Base-by-base conservation (phyloP, 2,113 vertebrate species). In the Sapajus apella region DNA sequence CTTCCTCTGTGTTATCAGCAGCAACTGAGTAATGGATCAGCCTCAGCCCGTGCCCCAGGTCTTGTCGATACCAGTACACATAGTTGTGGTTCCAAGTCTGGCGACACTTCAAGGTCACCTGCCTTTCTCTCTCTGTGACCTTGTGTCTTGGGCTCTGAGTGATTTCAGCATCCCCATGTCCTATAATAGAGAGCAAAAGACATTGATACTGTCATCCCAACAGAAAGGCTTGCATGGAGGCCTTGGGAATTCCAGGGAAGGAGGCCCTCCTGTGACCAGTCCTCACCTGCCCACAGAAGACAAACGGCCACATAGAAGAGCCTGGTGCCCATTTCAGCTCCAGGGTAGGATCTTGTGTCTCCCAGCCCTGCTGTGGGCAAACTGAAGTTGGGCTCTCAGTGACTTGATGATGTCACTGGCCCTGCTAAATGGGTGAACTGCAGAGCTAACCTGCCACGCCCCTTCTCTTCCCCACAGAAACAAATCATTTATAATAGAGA, bases 31-130 rank as follows among this genome's bases (percentile, higher is more conserved):
- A 92, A 10, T 40, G 0, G 43, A 93, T 87, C 32, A 97, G 47
- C 58, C 10, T 68, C 73, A 92, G 80, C 4, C 47, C 25, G 0
- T 56, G 85, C 8, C 85, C 85, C 0, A 1, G 50, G 25, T 96
- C 91, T 8, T 87, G 89, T 56, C 61, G 56, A 21, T 87, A 95
- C 91, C 88, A 97, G 47, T 76, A 96, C 84, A 90, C 88, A 8
- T 5, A 40, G 6, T 68, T 0, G 23, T 89, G 40, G 0, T 35
- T 87, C 1, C 81, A 3, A 6, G 6, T 90, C 90, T 96, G 96
- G 58, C 43, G 3, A 37, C 94, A 97, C 1, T 0, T 16, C 35
- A 97, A 37, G 18, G 2, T 52, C 80, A 92, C 75, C 3, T 3
- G 2, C 50, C 81, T 32, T 50, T 61, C 56, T 64, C 8, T 85